A percentile compares a stretch with the other conserved stretches of the same genome.
These are phyloP conservation scores for Leptinotarsa juncta DNA, from an alignment of 2,888 invertebrate species.

Conservation along the genomic window DNA sequence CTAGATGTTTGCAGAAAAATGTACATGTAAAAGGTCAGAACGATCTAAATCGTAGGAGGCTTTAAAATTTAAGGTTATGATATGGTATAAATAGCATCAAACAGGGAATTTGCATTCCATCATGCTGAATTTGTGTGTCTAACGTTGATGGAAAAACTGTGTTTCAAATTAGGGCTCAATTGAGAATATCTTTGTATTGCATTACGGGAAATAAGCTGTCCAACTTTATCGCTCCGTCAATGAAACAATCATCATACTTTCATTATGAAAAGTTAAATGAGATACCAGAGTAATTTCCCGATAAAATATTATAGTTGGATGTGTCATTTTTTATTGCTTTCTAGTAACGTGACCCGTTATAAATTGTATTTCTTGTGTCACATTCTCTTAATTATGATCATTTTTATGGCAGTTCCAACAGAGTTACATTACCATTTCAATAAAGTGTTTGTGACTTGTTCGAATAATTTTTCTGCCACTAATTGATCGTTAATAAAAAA, in stretches of 20 bases:
- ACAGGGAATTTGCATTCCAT: too few relatives aligned
- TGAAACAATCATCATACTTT: constrained; percentile 6
- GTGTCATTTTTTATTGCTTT: constrained; percentile 22
- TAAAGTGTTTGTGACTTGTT: constrained; percentile 12
- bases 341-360: constrained; percentile 8
- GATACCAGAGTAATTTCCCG: constrained; percentile 15
- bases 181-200: neutral
- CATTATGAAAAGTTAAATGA: constrained; percentile 4
- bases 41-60: too few relatives aligned
- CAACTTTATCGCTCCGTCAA: neutral
- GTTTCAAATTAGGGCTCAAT: neutral
- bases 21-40: too few relatives aligned
- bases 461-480: constrained; percentile 25
- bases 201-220: neutral
- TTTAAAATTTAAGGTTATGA: too few relatives aligned
- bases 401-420: constrained; percentile 16
- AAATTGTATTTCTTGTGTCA: constrained; percentile 19
- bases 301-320: constrained; percentile 10
- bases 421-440: constrained; percentile 17
- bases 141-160: too few relatives aligned
- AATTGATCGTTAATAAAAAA: constrained; percentile 35
- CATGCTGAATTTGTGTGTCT: too few relatives aligned
- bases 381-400: constrained; percentile 21
- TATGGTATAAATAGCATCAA: too few relatives aligned
- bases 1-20: too few relatives aligned